Conservation (phyloP, 2,888 invertebrate genomes). For the Serrognathus titanus region DNA sequence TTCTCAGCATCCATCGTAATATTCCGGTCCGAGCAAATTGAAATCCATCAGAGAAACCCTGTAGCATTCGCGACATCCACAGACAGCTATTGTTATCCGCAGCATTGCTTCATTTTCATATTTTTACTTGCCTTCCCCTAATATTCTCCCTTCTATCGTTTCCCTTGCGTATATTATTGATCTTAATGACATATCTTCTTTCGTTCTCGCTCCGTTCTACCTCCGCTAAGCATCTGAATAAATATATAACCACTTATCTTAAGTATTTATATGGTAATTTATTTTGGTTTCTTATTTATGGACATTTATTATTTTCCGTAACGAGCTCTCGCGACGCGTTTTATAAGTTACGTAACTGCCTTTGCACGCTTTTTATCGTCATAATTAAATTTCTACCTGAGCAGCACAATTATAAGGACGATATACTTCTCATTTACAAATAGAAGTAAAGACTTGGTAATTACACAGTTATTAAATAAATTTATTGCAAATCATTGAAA, state of each 20-base stretch:
- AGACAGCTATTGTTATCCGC: slow-evolving; percentile 45
- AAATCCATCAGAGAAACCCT: slow-evolving; percentile 47
- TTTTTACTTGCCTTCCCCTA: slow-evolving; percentile 31
- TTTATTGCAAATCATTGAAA: too few relatives aligned
- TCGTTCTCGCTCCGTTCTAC: slow-evolving; percentile 29
- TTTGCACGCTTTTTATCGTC: too few relatives aligned
- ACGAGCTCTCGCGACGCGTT: too few relatives aligned
- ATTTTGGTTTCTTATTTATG: slow-evolving; percentile 1
- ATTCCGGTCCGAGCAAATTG: slow-evolving; percentile 43
- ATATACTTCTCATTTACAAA: too few relatives aligned
- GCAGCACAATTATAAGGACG: too few relatives aligned
- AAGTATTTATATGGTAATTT: slow-evolving; percentile 20
- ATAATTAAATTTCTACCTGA: too few relatives aligned
- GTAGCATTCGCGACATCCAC: slow-evolving; percentile 42
- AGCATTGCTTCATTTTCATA: slow-evolving; percentile 46
- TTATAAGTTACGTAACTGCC: too few relatives aligned
- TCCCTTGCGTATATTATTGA: slow-evolving; percentile 47
- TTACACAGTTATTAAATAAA: too few relatives aligned
- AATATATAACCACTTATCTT: slow-evolving; percentile 36
- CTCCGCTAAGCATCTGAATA: slow-evolving; percentile 32
- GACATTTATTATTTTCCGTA: background rate
- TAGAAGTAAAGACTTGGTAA: too few relatives aligned
- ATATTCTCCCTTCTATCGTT: slow-evolving; percentile 26
- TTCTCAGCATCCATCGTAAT: background rate
- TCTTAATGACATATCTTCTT: slow-evolving; percentile 46